Base-by-base conservation (phyloP, 2,888 invertebrate genomes). In the Drosophila barbarae region DNA sequence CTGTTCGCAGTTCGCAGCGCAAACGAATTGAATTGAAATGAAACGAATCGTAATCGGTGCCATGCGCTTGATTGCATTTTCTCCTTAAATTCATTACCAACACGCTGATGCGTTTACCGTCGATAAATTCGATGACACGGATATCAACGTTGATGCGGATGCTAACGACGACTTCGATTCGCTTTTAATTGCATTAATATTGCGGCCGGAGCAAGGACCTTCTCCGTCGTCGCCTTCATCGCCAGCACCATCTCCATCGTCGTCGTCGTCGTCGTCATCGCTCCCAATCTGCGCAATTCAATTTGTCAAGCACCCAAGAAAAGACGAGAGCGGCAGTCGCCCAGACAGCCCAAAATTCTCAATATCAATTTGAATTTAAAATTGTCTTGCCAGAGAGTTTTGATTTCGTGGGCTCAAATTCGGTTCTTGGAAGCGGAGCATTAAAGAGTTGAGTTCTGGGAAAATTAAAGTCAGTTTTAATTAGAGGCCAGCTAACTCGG, bases 121-220 rank as follows among this genome's bases (percentile, higher is more conserved):
- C 66, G 58, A 58, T 66, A 58, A 64, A 71, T 72, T 82, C 70
- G 68, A 69, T 65, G 60, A 59, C 81, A 63, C 70, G 71, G 71
- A 73, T 63, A 59, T 68, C 65, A 47, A 42, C 58, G 54, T 46
- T 46, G 54, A 23, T 44, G 56, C 28, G 52, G 58, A 46, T 61
- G 35, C 35, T 38, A 50, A 50, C 59, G 50, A 42, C 51, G 53
- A 69, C 73, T 81, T 69, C 76, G 73, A 79, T 79, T 83, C 80
- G 70, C 81, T 81, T 68, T 81, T 81, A 81, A 81, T 81, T 81
- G 83, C 80, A 86, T 85, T 85, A 85, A 85, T 73, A 71, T 73
- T 77, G 74, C 51, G 84, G 74, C 60, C 47, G 64, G 50, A 23
- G 53, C 68, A 71, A 70, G 74, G 69, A 71, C 53, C 66, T 50